Evolutionary conservation across 2,888 invertebrate species (phyloP).

Genomic region (Plagodis dolabraria): DNA sequence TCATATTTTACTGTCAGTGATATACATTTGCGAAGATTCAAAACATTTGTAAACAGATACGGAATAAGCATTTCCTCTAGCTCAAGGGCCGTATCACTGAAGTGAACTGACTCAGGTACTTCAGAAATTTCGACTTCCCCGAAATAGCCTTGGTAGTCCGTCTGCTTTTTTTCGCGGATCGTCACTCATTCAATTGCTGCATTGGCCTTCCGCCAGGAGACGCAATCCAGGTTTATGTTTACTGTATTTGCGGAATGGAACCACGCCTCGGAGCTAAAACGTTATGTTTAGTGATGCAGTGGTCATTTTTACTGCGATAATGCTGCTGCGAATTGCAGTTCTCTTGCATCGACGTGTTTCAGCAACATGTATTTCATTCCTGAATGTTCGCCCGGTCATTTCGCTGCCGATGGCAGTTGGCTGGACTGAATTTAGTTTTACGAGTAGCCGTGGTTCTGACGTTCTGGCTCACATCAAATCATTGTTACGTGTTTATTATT

Average conservation of each 20-base stretch:
- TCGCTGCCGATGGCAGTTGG: conserved; percentile 50
- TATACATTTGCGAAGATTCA: conserved; percentile 49
- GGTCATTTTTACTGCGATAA: conserved; percentile 9
- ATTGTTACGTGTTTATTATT: conserved; percentile 82
- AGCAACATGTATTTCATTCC: conserved; percentile 30
- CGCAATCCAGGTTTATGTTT: conserved; percentile 63
- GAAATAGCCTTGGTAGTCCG: conserved; percentile 77
- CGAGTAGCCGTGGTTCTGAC: conserved; percentile 72
- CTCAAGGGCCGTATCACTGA: conserved; percentile 67
- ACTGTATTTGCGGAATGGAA: conserved; percentile 59
- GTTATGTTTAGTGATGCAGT: conserved; percentile 15
- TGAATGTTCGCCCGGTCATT: conserved; percentile 33
- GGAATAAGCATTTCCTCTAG: conserved; percentile 71
- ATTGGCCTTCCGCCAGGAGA: conserved; percentile 79
- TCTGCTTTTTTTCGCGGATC: conserved; percentile 71
- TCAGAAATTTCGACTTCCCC: conserved; percentile 71
- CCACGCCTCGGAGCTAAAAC: conserved; percentile 45
- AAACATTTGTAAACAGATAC: conserved; percentile 63
- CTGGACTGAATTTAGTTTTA: conserved; percentile 76
- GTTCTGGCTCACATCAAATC: conserved; percentile 71
- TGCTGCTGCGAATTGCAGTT: conserved; percentile 3
- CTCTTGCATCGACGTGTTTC: conserved; percentile 2
- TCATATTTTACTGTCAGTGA: conserved; percentile 38
- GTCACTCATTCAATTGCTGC: conserved; percentile 80
- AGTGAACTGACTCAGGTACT: conserved; percentile 78